Evolutionary conservation across 2,888 invertebrate species (phyloP).

Genomic region (Meiosimyza decipiens): DNA sequence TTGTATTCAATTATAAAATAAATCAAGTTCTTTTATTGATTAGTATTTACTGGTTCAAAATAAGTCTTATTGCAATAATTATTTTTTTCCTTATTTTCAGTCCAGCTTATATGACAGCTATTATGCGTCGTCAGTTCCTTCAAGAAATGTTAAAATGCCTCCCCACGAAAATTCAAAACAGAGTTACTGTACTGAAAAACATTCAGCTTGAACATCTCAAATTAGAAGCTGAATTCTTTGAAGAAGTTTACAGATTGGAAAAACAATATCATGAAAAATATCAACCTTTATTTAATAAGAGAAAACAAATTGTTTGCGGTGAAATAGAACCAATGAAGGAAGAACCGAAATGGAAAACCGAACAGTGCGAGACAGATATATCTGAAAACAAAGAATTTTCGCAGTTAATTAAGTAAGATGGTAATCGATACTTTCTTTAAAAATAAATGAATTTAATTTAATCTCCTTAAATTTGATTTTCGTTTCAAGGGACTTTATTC

Average conservation of each 20-base stretch:
- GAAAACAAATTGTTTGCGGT: slow-evolving; percentile 62
- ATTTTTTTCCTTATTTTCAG: slow-evolving; percentile 42
- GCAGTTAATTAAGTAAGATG: slow-evolving; percentile 32
- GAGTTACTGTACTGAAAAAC: slow-evolving; percentile 89
- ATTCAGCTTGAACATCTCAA: slow-evolving; percentile 86
- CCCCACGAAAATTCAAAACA: slow-evolving; percentile 75
- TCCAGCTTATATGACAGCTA: slow-evolving; percentile 62
- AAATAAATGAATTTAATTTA: too few relatives aligned
- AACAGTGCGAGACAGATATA: slow-evolving; percentile 79
- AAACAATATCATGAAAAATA: slow-evolving; percentile 64
- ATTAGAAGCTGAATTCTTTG: slow-evolving; percentile 93
- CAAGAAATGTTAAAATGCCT: slow-evolving; percentile 65
- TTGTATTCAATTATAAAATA: too few relatives aligned
- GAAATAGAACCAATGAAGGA: slow-evolving; percentile 85
- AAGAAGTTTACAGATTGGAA: slow-evolving; percentile 73
- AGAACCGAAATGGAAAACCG: slow-evolving; percentile 85
- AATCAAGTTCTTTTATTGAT: too few relatives aligned
- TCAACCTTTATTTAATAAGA: slow-evolving; percentile 62
- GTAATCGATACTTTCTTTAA: background rate
- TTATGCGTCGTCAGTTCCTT: slow-evolving; percentile 63
- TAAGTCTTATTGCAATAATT: background rate
- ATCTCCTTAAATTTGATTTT: background rate
- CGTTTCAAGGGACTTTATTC: background rate
- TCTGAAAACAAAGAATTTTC: slow-evolving; percentile 64
- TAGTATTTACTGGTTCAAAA: too few relatives aligned